A percentile compares a stretch with the other conserved stretches of the same genome.
Conservation (phyloP, 2,113 vertebrate genomes). For the Rhinopomastus cyanomelas region DNA sequence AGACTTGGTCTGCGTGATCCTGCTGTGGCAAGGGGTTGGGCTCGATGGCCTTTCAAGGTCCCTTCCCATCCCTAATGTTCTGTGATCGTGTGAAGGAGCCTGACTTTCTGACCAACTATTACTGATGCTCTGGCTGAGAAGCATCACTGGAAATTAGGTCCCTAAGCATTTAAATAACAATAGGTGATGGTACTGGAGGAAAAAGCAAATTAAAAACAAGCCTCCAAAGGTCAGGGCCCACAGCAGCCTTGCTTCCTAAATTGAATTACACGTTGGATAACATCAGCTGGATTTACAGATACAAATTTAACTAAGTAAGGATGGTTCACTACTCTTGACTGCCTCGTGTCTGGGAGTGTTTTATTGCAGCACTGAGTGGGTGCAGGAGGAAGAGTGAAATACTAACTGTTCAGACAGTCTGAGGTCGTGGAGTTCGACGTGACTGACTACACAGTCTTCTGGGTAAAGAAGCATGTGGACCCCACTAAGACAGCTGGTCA, state of each 20-base stretch:
- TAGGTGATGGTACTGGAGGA: not conserved
- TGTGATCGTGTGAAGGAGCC: too few species aligned
- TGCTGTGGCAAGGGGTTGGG: too few species aligned
- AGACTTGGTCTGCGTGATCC: too few species aligned
- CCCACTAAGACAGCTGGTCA: not conserved
- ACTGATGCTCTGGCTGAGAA: not conserved
- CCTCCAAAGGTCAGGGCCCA: not conserved
- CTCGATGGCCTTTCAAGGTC: too few species aligned
- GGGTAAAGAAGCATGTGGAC: not conserved
- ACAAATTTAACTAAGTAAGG: not conserved
- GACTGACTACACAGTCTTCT: not conserved
- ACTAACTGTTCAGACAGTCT: not conserved
- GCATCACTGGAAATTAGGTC: not conserved
- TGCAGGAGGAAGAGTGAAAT: not conserved
- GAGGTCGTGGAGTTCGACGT: not conserved
- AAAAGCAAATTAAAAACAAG: not conserved
- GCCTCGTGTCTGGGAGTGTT: not conserved
- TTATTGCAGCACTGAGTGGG: not conserved
- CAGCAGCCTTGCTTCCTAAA: not conserved
- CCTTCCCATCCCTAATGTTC: too few species aligned
- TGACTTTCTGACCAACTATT: not conserved
- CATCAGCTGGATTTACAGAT: not conserved
- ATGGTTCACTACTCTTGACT: fast-evolving
- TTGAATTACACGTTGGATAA: not conserved
- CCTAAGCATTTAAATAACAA: not conserved